Base-by-base conservation (phyloP, 2,113 vertebrate genomes). In the Catharus fuscescens region DNA sequence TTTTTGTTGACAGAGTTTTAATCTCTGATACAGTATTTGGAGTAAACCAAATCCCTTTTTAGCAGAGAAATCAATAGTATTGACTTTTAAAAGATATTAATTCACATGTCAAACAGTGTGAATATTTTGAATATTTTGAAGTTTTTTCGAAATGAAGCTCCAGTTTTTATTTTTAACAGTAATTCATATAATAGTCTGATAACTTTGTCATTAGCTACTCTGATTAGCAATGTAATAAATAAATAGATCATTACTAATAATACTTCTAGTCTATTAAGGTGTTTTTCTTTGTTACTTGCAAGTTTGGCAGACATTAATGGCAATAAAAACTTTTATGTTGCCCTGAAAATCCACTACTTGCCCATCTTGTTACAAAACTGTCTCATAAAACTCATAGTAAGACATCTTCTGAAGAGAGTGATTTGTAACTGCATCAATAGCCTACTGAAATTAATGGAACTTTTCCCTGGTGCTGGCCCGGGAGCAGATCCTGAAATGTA, bases 11-110 rank as follows among this genome's bases (percentile, higher is more conserved):
- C 66, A 48, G 52, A 76, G 20, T 83, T 86, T 95, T 82, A 90
- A 24, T 93, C 88, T 94, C 60, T 56, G 61, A 36, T 82, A 72
- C 21, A 47, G 31, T 80, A 61, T 96, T 93, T 80, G 12, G 54
- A 93, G 94, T 94, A 78, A 94, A 80, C 47, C 50, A 91, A 85
- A 77, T 79, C 59, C 64, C 31, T 47, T 42, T 93, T 94, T 93
- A 53, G 19, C 14, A 85, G 44, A 92, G 10, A 73, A 87, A 66
- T 85, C 81, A 92, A 64, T 50, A 93, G 48, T 73, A 66, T 44
- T 92, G 86, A 83, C 47, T 70, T 88, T 74, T 74, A 64, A 69
- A 93, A 92, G 36, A 81, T 59, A 73, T 40, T 65, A 2, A 80
- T 73, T 72, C 16, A 34, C 7, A 25, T 54, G 36, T 72, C 69